Evolutionary conservation across 2,113 vertebrate species (phyloP).

Genomic region (Phaethornis superciliosus): DNA sequence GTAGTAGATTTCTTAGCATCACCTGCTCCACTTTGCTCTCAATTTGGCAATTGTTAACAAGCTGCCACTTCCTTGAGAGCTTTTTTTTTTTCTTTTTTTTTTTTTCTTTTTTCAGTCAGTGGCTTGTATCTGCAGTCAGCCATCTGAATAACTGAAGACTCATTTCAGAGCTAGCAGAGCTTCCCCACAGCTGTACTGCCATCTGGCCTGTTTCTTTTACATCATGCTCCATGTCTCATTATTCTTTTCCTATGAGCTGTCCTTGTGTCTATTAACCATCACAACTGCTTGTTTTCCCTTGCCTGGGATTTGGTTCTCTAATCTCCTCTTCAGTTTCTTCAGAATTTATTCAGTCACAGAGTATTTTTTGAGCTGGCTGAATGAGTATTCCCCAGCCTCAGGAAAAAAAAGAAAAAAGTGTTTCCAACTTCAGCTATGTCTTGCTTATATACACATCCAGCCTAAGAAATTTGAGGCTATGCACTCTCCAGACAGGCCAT

Average conservation of each 20-base stretch:
- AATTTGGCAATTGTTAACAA: slow-evolving; percentile 26
- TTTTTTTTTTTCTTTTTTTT: neutral
- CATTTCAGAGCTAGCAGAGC: slow-evolving; percentile 46
- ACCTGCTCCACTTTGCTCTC: slow-evolving; percentile 31
- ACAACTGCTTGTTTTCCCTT: slow-evolving; percentile 68
- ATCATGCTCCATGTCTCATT: slow-evolving; percentile 65
- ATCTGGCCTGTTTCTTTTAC: slow-evolving; percentile 65
- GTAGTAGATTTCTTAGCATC: neutral
- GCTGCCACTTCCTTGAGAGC: neutral
- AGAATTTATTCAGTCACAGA: slow-evolving; percentile 32
- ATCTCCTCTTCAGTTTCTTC: slow-evolving; percentile 37
- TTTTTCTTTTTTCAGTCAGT: neutral
- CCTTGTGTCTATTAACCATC: slow-evolving; percentile 63
- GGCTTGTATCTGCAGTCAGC: neutral
- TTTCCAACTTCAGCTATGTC: neutral
- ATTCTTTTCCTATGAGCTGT: slow-evolving; percentile 69
- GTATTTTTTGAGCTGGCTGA: slow-evolving; percentile 3
- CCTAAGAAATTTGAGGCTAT: neutral
- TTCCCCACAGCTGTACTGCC: slow-evolving; percentile 55
- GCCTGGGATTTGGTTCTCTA: slow-evolving; percentile 32
- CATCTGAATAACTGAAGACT: slow-evolving; percentile 22
- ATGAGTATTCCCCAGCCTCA: neutral
- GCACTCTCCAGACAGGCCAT: neutral
- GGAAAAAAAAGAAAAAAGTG: neutral
- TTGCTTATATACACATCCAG: neutral